phyloP scores from a whole-genome alignment of 2,888 invertebrate species.

The Fragum sueziense region DNA sequence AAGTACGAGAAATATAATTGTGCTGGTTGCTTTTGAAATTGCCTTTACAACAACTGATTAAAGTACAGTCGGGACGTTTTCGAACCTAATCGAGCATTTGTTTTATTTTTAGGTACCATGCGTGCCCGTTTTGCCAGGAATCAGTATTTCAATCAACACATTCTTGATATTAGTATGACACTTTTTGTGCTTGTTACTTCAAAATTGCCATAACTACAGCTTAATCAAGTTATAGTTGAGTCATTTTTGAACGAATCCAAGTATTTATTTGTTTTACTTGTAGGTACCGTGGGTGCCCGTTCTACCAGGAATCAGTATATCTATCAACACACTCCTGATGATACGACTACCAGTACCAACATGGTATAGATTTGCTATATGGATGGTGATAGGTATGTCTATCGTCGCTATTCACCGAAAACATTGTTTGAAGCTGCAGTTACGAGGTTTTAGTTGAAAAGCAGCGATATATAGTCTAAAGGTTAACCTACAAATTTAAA shows the following conservation, averaged over 20 bases:
- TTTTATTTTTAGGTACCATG: background rate
- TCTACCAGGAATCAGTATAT: constrained; percentile 90
- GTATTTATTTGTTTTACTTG: background rate
- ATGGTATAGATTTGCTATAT: constrained; percentile 92
- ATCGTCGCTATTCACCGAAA: too few species aligned
- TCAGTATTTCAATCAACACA: background rate
- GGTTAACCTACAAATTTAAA: too few species aligned
- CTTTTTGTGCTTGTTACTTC: background rate
- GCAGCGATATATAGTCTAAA: too few species aligned
- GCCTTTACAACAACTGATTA: too few species aligned
- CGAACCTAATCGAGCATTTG: background rate
- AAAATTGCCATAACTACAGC: too few species aligned
- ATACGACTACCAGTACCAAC: constrained; percentile 89
- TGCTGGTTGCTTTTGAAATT: background rate
- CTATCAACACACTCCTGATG: constrained; percentile 93
- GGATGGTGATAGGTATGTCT: constrained; percentile 91
- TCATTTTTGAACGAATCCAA: background rate
- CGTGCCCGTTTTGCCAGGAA: too few species aligned
- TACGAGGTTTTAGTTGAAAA: too few species aligned
- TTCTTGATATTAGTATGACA: background rate
- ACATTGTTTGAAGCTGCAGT: too few species aligned
- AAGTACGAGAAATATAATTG: background rate
- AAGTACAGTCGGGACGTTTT: background rate
- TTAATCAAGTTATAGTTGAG: background rate
- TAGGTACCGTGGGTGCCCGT: constrained; percentile 93